Evolutionary conservation across 53 echinoderm and acorn worm species (phyloP).

Genomic region (Apostichopus leukothele): DNA sequence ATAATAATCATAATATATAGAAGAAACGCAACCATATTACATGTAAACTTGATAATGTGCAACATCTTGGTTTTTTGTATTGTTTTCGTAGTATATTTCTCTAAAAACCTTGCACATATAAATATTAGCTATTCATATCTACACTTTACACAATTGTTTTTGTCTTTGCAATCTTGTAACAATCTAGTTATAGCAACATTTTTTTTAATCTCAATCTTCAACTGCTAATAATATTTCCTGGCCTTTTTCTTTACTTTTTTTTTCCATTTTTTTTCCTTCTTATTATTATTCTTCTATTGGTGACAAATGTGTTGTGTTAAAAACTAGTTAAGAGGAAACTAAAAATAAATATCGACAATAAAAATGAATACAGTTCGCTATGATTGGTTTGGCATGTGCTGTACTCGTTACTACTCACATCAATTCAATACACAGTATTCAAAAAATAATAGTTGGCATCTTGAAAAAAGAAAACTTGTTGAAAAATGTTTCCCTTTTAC

Average conservation of each 20-base stretch:
- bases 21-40: constrained; percentile 21
- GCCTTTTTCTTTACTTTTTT: too few species aligned
- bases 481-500: too few species aligned
- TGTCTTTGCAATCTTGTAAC: neutral
- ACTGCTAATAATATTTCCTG: neutral
- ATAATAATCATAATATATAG: neutral
- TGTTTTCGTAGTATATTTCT: neutral
- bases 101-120: constrained; percentile 41
- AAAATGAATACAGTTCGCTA: neutral
- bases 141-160: neutral
- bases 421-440: too few species aligned
- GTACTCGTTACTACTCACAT: neutral
- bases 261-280: too few species aligned
- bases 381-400: constrained; percentile 1
- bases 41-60: constrained; percentile 33
- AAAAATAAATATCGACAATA: neutral
- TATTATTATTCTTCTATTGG: neutral
- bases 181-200: neutral
- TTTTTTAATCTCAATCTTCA: neutral
- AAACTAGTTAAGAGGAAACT: neutral
- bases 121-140: constrained; percentile 9
- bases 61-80: constrained; percentile 2
- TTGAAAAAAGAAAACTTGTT: too few species aligned
- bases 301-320: neutral
- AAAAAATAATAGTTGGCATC: too few species aligned